phyloP scores from a whole-genome alignment of 2,888 invertebrate species.

The Leptinotarsa tumamoca region DNA sequence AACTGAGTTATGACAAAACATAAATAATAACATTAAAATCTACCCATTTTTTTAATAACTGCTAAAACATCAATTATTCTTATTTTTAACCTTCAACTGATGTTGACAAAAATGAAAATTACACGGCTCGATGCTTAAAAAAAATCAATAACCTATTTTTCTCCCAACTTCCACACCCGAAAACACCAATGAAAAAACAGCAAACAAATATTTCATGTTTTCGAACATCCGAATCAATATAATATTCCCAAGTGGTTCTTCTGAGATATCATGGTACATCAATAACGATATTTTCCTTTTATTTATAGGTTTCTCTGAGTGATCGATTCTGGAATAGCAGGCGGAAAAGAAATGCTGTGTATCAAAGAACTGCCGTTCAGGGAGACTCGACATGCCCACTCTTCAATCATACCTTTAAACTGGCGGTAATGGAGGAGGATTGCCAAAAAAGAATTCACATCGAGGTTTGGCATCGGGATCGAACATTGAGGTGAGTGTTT shows the following conservation, averaged over 20 bases:
- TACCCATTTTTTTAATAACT: no score
- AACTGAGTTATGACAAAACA: no score
- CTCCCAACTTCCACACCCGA: no score
- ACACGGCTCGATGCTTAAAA: no score
- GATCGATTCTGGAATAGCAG: conserved; percentile 57
- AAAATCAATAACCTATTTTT: no score
- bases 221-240: background rate
- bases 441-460: conserved; percentile 72
- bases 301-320: conserved; percentile 71
- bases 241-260: conserved; percentile 14
- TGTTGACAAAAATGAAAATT: no score
- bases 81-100: no score
- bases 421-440: conserved; percentile 70
- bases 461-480: conserved; percentile 89
- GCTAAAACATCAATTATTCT: no score
- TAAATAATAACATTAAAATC: no score
- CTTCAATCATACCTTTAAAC: conserved; percentile 82
- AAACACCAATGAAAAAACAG: background rate
- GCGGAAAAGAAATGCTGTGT: conserved; percentile 66
- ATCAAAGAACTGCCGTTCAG: conserved; percentile 85
- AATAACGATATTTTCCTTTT: conserved; percentile 1
- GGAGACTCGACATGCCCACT: conserved; percentile 82
- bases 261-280: background rate
- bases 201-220: background rate
- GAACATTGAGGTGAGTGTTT: conserved; percentile 80